Percentiles rank a stretch among this genome's conserved stretches.
phyloP scores from a whole-genome alignment of 2,797 vertebrate species.

The Pempheris klunzingeri region DNA sequence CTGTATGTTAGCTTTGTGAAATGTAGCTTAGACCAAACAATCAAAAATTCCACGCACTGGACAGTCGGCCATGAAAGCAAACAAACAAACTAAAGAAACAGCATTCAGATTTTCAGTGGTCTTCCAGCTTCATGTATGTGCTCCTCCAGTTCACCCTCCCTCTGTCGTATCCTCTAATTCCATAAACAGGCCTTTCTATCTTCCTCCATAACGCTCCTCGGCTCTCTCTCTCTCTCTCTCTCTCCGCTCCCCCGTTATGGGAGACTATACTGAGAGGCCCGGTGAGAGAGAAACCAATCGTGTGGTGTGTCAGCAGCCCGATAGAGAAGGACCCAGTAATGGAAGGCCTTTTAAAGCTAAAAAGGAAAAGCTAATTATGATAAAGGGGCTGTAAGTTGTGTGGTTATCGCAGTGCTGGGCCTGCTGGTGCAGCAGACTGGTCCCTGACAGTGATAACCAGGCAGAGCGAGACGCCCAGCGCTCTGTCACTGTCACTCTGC shows the following conservation, averaged over 20 bases:
- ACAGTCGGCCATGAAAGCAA: not conserved
- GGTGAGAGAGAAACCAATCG: conserved; percentile 80
- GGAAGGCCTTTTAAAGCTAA: conserved; percentile 87
- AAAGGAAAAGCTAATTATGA: conserved; percentile 91
- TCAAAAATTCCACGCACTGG: not conserved
- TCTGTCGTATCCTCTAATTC: conserved; percentile 29
- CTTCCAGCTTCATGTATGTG: conserved; percentile 22
- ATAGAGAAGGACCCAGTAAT: conserved; percentile 86
- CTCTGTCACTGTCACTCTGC: conserved; percentile 87
- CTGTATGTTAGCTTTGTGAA: not conserved
- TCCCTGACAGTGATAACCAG: conserved; percentile 87
- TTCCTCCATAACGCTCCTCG: conserved; percentile 32
- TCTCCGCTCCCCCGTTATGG: conserved; percentile 37
- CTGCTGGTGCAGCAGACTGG: conserved; percentile 85
- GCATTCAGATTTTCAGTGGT: conserved; percentile 11
- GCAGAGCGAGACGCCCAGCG: conserved; percentile 76
- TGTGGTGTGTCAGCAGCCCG: conserved; percentile 75
- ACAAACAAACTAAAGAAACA: not conserved
- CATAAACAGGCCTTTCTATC: conserved; percentile 57
- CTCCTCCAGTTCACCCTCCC: not conserved
- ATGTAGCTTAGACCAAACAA: not conserved
- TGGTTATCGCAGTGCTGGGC: conserved; percentile 86
- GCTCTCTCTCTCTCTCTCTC: conserved; percentile 26
- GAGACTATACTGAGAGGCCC: conserved; percentile 68
- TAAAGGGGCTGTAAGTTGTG: conserved; percentile 88